These are phyloP conservation scores for Lithophane socia DNA, from an alignment of 2,888 invertebrate genomes.

Conservation along the genomic window DNA sequence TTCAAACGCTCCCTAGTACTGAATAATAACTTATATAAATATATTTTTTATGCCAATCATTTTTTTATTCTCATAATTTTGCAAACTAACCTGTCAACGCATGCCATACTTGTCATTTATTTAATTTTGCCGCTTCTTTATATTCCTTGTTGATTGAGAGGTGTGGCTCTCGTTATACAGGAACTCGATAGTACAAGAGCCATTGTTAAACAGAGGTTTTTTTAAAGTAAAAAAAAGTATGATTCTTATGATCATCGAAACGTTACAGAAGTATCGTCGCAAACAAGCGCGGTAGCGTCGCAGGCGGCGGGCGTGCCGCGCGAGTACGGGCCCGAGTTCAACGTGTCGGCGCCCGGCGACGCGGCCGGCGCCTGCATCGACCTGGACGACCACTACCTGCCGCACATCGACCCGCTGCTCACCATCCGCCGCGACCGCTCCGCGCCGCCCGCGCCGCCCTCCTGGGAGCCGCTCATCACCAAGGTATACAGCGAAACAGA, in stretches of 20 bases:
- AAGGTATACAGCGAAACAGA: slow-evolving; percentile 74
- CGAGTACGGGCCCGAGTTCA: slow-evolving; percentile 84
- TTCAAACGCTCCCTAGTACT: no score
- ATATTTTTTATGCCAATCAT: no score
- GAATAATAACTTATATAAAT: background rate
- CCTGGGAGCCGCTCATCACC: slow-evolving; percentile 79
- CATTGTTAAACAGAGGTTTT: no score
- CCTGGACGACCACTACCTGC: slow-evolving; percentile 80
- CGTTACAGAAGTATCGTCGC: slow-evolving; percentile 23
- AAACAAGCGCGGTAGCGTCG: background rate
- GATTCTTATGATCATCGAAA: background rate
- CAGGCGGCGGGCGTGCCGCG: slow-evolving; percentile 54
- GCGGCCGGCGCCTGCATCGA: slow-evolving; percentile 61
- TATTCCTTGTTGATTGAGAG: background rate
- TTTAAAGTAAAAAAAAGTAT: background rate
- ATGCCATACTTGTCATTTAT: background rate
- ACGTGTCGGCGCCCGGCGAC: slow-evolving; percentile 51
- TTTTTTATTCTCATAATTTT: background rate
- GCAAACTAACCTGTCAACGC: background rate
- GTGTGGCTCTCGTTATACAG: background rate
- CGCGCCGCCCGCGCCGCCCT: background rate
- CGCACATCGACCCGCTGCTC: slow-evolving; percentile 85
- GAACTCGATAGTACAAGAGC: background rate
- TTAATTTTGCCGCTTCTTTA: background rate
- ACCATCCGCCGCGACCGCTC: slow-evolving; percentile 69